Evolutionary conservation across 2,888 invertebrate species (phyloP).

Genomic region (Zaprionus bogoriensis): DNA sequence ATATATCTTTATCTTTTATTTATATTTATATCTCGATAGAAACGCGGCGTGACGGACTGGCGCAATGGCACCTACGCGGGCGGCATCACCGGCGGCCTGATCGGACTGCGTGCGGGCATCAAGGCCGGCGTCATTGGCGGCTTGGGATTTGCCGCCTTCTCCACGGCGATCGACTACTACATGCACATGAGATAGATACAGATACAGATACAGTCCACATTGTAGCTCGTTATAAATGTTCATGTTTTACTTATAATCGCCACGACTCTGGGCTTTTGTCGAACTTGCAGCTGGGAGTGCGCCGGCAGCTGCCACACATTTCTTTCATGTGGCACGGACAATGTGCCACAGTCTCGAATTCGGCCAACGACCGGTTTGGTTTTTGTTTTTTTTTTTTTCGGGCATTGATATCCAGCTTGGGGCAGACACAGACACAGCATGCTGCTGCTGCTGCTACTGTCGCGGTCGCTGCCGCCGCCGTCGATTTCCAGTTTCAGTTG

Average conservation of each 20-base stretch:
- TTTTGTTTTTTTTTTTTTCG: constrained; percentile 27
- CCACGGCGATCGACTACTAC: constrained; percentile 98
- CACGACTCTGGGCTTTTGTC: constrained; percentile 5
- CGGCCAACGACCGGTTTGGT: constrained; percentile 68
- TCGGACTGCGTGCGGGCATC: constrained; percentile 94
- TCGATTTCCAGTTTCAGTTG: constrained; percentile 79
- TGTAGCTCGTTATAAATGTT: constrained; percentile 48
- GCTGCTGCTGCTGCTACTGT: constrained; percentile 10
- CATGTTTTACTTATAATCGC: constrained; percentile 25
- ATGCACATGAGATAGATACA: constrained; percentile 85
- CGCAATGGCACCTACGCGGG: constrained; percentile 98
- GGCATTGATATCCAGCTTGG: constrained; percentile 62
- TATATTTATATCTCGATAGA: constrained; percentile 80
- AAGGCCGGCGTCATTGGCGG: constrained; percentile 97
- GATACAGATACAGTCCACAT: neutral
- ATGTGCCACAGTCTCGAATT: constrained; percentile 68
- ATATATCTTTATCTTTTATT: neutral
- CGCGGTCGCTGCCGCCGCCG: constrained; percentile 31
- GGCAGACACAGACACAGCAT: constrained; percentile 25
- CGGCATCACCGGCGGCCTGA: constrained; percentile 95
- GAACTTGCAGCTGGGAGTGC: constrained; percentile 44
- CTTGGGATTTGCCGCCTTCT: constrained; percentile 98
- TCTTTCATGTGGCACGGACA: constrained; percentile 57
- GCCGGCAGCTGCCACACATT: constrained; percentile 61
- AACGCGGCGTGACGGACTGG: constrained; percentile 97